Percentiles rank a stretch among this genome's conserved stretches.
These are phyloP conservation scores for Glaucopsyche alexis DNA, from an alignment of 2,888 invertebrate genomes.

Conservation along the genomic window DNA sequence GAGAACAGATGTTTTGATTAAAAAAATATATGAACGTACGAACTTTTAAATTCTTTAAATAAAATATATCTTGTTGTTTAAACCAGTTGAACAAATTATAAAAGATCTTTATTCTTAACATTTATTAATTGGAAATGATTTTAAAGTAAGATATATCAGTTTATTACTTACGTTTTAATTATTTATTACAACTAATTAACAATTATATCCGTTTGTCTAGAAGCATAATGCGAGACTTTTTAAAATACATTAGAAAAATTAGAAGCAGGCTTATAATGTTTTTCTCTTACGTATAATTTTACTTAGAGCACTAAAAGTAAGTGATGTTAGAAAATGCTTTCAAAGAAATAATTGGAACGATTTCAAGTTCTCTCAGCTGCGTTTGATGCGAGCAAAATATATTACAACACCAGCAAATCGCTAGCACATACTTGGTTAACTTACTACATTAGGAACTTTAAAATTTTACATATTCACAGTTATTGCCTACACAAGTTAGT, in stretches of 20 bases:
- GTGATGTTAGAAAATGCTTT: constrained; percentile 42
- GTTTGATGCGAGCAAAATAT: constrained; percentile 41
- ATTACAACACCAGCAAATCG: constrained; percentile 39
- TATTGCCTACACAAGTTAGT: not conserved
- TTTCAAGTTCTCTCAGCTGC: constrained; percentile 42
- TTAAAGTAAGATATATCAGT: not conserved
- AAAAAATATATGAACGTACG: constrained; percentile 6
- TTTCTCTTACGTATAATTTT: not conserved
- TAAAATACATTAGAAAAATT: too few relatives aligned
- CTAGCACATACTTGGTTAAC: constrained; percentile 34
- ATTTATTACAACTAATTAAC: not conserved
- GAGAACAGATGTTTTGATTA: constrained; percentile 25
- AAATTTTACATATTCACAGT: not conserved
- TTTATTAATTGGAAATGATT: not conserved
- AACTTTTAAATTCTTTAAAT: not conserved
- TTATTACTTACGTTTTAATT: not conserved
- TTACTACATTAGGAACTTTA: constrained; percentile 24
- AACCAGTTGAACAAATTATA: not conserved
- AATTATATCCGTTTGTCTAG: not conserved
- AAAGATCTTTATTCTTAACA: not conserved
- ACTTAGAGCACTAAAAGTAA: constrained; percentile 29
- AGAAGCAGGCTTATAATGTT: not conserved
- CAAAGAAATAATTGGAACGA: constrained; percentile 43
- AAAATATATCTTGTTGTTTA: not conserved
- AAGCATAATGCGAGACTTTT: too few relatives aligned